These are phyloP conservation scores for Junco hyemalis DNA, from an alignment of 2,113 vertebrate species.

Conservation along the genomic window DNA sequence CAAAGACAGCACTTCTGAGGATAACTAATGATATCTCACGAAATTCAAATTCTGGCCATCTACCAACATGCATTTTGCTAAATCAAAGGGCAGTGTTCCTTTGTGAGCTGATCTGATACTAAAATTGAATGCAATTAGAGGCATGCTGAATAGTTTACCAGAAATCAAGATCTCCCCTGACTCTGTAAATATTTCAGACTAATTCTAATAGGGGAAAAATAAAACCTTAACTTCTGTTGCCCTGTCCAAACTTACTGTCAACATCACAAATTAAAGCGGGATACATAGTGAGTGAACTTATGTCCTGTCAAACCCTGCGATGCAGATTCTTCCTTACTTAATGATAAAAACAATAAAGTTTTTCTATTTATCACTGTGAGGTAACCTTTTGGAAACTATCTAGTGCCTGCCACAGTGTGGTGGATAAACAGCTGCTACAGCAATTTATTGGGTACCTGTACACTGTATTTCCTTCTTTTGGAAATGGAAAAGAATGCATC, in stretches of 20 bases:
- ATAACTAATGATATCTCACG: slow-evolving; percentile 47
- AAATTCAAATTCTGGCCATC: slow-evolving; percentile 47
- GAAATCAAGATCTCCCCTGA: background rate
- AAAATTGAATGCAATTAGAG: slow-evolving; percentile 35
- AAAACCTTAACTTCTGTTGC: background rate
- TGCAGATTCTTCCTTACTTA: background rate
- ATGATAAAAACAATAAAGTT: background rate
- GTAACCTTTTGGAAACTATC: background rate
- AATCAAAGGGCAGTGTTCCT: slow-evolving; percentile 31
- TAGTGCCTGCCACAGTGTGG: background rate
- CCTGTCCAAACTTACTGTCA: background rate
- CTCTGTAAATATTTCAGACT: slow-evolving; percentile 6
- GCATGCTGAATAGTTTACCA: background rate
- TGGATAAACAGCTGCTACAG: background rate
- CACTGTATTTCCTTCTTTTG: background rate
- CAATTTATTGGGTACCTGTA: background rate
- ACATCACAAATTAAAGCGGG: background rate
- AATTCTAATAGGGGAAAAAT: background rate
- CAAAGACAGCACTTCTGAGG: slow-evolving; percentile 30
- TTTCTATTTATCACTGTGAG: background rate
- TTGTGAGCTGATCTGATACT: background rate
- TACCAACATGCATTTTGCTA: slow-evolving; percentile 35
- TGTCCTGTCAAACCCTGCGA: fast-evolving
- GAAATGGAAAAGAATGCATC: background rate
- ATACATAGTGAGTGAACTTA: background rate